A percentile compares a stretch with the other conserved stretches of the same genome.
phyloP scores from a whole-genome alignment of 1,140 invertebrate species.

The Mizuhopecten yessoensis region DNA sequence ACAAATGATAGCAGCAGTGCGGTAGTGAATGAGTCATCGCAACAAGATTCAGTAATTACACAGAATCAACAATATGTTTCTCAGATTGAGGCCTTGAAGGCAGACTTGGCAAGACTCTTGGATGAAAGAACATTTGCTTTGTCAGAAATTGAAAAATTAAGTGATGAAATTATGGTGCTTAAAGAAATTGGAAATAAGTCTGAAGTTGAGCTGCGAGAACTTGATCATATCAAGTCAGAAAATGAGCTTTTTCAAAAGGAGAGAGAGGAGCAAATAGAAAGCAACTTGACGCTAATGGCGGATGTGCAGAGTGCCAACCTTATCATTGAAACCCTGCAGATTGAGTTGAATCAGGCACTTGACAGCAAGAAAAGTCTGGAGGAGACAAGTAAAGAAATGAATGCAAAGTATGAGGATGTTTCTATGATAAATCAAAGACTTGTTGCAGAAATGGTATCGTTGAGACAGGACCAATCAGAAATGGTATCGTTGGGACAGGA shows the following conservation, averaged over 20 bases:
- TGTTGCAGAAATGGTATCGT: neutral
- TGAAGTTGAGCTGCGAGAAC: constrained; percentile 45
- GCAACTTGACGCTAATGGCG: neutral
- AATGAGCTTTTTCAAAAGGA: constrained; percentile 45
- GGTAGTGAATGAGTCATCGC: neutral
- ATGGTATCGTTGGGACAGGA: neutral
- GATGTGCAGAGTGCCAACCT: constrained; percentile 42
- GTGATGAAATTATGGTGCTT: constrained; percentile 49
- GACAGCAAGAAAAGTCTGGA: constrained; percentile 54
- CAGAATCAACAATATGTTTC: neutral
- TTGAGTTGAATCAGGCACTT: constrained; percentile 49
- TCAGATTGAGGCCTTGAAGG: constrained; percentile 47
- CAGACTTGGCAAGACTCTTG: constrained; percentile 42
- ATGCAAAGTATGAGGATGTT: constrained; percentile 54
- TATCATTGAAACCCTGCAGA: constrained; percentile 56
- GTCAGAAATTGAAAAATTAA: constrained; percentile 36
- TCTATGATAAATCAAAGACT: constrained; percentile 4
- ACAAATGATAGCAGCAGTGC: neutral
- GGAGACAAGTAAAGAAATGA: constrained; percentile 54
- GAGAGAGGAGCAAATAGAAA: constrained; percentile 14
- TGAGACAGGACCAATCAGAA: neutral
- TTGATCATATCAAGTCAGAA: constrained; percentile 49
- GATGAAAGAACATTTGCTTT: constrained; percentile 42
- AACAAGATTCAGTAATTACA: neutral
- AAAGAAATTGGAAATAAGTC: constrained; percentile 46